Percentiles rank a stretch among this genome's conserved stretches.
phyloP scores from a whole-genome alignment of 2,113 vertebrate genomes.

The Campylomormyrus tamandua region DNA sequence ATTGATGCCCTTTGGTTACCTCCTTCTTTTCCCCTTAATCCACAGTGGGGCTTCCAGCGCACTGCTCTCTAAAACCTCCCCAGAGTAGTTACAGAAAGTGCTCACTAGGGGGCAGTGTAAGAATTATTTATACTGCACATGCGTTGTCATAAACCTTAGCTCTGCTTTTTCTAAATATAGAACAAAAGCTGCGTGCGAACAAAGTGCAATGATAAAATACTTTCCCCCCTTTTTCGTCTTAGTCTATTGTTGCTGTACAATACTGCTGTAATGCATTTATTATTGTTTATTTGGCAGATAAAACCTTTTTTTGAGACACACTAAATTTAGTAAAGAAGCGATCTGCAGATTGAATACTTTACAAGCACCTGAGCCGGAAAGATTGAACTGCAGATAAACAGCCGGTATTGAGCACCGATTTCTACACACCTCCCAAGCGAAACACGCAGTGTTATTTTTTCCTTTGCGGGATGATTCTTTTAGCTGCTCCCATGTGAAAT shows the following conservation, averaged over 20 bases:
- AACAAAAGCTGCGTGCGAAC: not conserved
- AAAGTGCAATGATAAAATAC: not conserved
- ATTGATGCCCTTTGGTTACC: not conserved
- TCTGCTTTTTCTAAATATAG: not conserved
- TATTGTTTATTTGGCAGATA: not conserved
- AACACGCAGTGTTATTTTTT: not conserved
- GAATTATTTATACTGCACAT: slow-evolving; percentile 7
- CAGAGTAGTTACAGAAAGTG: not conserved
- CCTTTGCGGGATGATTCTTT: not conserved
- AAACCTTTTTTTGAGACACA: not conserved
- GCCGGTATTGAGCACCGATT: not conserved
- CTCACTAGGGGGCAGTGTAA: slow-evolving; percentile 42
- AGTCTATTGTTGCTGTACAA: not conserved
- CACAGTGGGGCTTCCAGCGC: not conserved
- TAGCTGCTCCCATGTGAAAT: not conserved
- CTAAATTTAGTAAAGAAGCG: not conserved
- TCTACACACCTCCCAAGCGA: not conserved
- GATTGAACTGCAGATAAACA: not conserved
- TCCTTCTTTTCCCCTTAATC: not conserved
- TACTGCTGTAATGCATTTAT: not conserved
- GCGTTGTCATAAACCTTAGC: not conserved
- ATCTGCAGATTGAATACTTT: not conserved
- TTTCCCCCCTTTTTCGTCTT: not conserved
- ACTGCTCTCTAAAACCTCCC: not conserved
- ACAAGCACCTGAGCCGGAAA: not conserved